Evolutionary conservation across 1,140 invertebrate species (phyloP), one percentile per base, ranked within the genome.

Genomic region (Temnothorax longispinosus): DNA sequence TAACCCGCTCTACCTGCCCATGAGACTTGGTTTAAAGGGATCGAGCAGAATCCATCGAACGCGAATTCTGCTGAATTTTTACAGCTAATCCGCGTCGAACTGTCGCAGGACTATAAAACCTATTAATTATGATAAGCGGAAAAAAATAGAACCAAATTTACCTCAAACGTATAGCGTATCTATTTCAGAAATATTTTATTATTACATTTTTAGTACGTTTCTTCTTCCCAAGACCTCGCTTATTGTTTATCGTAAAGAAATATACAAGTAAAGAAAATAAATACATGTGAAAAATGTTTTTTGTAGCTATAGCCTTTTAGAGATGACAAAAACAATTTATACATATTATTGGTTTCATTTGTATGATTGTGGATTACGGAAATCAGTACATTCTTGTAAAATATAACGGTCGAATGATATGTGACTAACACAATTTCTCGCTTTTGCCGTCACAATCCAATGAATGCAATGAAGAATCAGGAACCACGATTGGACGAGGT

Each of bases 401-500:
- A 71, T 69, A 7, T 21, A 21, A 65, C n/a, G n/a, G 10, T 67
- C 8, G 15, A 52, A 47, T 3, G 5, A 71, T 50, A 18, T 8
- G 27, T 27, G 8, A 65, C 35, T 74, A 35, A 74, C 27, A 32
- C 47, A 50, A 74, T 74, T 74, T 56, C 50, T 74, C 32, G 71
- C 71, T 54, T n/a, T 44, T 76, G 27, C 8, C 6, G n/a, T 64
- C 27, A 4, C 11, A 65, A n/a, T 77, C n/a, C 41, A 21, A 77
- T 21, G 21, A 58, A 11, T 62, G 27, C 41, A n/a, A 18, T 15
- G 6, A 64, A 32, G 7, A 76, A 11, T 21, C 27, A 15, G 11
- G 13, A 52, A 38, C 35, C n/a, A n/a, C 13, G 15, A 54, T 80
- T 84, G 60, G 47, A 86, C 52, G 69, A 74, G 60, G 56, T 80